Conservation (phyloP, 2,888 invertebrate species). For the Thalpophila matura region DNA sequence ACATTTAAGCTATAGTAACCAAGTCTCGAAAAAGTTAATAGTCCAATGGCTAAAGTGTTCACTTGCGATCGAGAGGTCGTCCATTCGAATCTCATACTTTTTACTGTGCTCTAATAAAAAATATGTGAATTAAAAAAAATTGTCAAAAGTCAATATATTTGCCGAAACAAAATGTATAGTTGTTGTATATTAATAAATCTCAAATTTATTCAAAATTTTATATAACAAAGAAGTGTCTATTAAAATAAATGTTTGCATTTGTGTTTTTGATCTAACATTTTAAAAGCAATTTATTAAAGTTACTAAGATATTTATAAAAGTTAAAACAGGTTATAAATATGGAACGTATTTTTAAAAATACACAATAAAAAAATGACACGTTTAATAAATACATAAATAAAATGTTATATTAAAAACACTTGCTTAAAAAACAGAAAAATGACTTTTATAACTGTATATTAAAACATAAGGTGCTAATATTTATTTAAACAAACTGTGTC, state of each 20-base stretch:
- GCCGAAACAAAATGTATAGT: slow-evolving; percentile 13
- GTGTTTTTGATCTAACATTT: slow-evolving; percentile 46
- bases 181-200: slow-evolving; percentile 52
- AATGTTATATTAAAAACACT: slow-evolving; percentile 36
- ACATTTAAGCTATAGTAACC: not conserved
- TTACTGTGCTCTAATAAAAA: not conserved
- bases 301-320: slow-evolving; percentile 26
- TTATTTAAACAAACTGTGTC: slow-evolving; percentile 55
- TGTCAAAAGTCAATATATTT: slow-evolving; percentile 31
- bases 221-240: slow-evolving; percentile 33
- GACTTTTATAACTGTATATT: slow-evolving; percentile 30
- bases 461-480: slow-evolving; percentile 60
- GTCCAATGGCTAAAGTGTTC: slow-evolving; percentile 1
- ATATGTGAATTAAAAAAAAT: not conserved
- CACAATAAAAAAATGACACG: too few relatives aligned
- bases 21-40: slow-evolving; percentile 12
- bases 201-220: slow-evolving; percentile 32
- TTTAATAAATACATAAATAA: not conserved
- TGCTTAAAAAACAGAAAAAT: slow-evolving; percentile 1
- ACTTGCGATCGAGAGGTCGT: slow-evolving; percentile 2
- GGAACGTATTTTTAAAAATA: too few relatives aligned
- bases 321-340: too few relatives aligned
- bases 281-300: slow-evolving; percentile 8
- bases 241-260: slow-evolving; percentile 21
- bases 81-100: slow-evolving; percentile 36